phyloP scores from a whole-genome alignment of 2,113 vertebrate genomes.

The Ctenodactylus gundi region DNA sequence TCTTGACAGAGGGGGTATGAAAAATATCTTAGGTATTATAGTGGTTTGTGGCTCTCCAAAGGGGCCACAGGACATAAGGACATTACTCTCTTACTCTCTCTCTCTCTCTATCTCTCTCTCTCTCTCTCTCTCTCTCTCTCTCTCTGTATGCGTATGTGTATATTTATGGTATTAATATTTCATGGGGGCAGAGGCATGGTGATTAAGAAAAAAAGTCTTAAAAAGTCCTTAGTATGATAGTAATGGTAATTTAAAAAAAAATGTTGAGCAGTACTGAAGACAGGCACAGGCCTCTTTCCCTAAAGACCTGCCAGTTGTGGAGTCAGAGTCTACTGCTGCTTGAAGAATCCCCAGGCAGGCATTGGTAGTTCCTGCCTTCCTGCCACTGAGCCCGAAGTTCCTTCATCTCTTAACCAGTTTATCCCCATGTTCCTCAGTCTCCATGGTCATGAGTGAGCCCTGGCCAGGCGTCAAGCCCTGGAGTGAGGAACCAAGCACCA shows the following conservation, averaged over 20 bases:
- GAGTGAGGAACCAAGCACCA: neutral
- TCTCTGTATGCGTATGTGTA: neutral
- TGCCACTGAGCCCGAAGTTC: conserved; percentile 20
- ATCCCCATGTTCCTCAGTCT: neutral
- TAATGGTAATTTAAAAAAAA: neutral
- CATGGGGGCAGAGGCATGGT: neutral
- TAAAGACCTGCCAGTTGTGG: neutral
- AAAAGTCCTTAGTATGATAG: neutral
- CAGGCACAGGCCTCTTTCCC: neutral
- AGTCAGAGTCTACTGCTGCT: neutral
- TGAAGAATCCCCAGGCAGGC: neutral
- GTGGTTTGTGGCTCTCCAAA: neutral
- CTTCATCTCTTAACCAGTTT: neutral
- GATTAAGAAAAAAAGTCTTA: neutral
- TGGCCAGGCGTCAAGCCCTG: neutral
- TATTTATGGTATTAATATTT: neutral
- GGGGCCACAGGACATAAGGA: neutral
- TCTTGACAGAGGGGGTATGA: neutral
- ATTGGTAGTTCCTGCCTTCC: neutral
- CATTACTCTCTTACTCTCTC: too few species aligned
- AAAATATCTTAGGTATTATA: neutral
- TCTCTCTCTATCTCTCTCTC: too few species aligned
- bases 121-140: too few species aligned
- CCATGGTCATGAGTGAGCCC: neutral
- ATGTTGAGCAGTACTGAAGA: neutral